These are phyloP conservation scores for Pararge aegeria DNA, from an alignment of 1,140 invertebrate genomes.

Conservation along the genomic window DNA sequence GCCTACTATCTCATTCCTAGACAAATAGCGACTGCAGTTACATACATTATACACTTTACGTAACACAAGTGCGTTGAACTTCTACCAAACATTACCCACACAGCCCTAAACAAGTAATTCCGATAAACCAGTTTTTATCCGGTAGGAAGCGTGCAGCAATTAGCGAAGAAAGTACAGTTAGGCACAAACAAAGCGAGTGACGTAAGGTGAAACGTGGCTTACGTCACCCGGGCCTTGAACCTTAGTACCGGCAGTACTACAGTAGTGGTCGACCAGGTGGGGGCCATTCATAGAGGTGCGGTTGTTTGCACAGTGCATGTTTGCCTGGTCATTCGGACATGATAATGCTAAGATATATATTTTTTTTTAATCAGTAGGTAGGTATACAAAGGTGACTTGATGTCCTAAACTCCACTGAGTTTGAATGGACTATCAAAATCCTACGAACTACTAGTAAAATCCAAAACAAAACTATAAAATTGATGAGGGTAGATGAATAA, in stretches of 20 bases:
- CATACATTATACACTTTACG: neutral
- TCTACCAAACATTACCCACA: neutral
- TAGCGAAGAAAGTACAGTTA: slow-evolving; percentile 33
- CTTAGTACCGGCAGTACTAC: slow-evolving; percentile 16
- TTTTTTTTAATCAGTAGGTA: no score
- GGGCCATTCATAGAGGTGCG: neutral
- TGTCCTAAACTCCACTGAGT: no score
- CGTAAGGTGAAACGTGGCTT: slow-evolving; percentile 35
- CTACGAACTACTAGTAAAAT: no score
- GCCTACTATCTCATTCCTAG: no score
- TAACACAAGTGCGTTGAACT: slow-evolving; percentile 6
- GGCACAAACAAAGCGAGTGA: slow-evolving; percentile 29
- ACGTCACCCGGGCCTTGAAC: slow-evolving; percentile 42
- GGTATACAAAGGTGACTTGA: no score
- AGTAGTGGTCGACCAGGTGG: neutral
- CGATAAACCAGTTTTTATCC: slow-evolving; percentile 22
- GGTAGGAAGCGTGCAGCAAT: slow-evolving; percentile 32
- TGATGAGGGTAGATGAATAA: no score
- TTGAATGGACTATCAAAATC: no score
- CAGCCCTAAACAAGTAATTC: slow-evolving; percentile 10
- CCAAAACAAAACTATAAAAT: no score
- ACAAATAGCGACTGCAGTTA: no score
- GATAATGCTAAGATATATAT: no score
- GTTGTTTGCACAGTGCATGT: neutral
- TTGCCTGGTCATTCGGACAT: no score